Evolutionary conservation across 2,113 vertebrate genomes (phyloP), one percentile per base, ranked within the genome.

Genomic region (Sceloporus tristichus): DNA sequence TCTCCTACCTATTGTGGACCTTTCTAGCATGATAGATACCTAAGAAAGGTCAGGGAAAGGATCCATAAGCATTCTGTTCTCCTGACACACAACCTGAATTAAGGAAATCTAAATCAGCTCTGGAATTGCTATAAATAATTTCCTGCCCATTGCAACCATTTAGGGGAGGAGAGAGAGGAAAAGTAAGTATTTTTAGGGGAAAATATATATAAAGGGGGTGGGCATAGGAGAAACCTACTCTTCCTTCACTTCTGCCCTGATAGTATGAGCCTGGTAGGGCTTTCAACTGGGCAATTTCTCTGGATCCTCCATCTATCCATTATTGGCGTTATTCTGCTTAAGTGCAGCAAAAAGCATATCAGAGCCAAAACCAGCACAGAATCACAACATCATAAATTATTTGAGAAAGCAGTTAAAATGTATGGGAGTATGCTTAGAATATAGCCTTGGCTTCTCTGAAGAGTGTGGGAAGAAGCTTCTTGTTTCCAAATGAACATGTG

Each of bases 391-490:
- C 16, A 23, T 18, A 75, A 75, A 75, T 42, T 75, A 13, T 75
- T 76, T 21, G 8, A 25, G 3, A 4, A 19, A 77, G 9, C 38
- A 76, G 40, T 38, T 34, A 38, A 38, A 40, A 75, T 38, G 4
- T 16, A 74, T 2, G 65, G 34, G 34, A 84, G 23, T 3, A 56
- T 70, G 74, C 0, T 0, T 88, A 90, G 80, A 29, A 71, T 86
- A 85, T 86, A 85, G 89, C 21, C 68, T 93, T 82, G 0, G 0
- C 56, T 70, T 29, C 0, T 70, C 77, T 66, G 14, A 77, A 34
- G 19, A 54, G 83, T 83, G 71, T 0, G 16, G 87, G 83, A 23
- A 84, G 71, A 91, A 91, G 70, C 1, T 91, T 83, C 89, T 53
- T 0, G 18, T 21, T 0, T 9, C 68, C 9, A 21, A 21, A 74